A percentile compares a stretch with the other conserved stretches of the same genome.
Evolutionary conservation across 2,797 vertebrate genomes (phyloP).

Genomic region (Manis javanica): DNA sequence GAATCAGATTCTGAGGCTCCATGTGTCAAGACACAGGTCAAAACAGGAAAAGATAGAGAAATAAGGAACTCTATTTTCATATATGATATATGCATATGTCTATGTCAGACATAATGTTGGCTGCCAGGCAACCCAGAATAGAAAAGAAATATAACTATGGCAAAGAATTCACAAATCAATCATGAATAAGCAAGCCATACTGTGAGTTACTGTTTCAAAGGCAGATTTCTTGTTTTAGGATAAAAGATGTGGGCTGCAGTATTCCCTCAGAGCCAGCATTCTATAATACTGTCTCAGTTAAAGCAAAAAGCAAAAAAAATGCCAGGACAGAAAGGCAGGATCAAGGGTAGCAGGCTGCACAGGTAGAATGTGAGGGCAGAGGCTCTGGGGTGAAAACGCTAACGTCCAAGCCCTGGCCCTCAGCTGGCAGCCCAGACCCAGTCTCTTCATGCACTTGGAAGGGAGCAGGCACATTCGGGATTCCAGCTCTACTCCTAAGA

Average conservation of each 20-base stretch:
- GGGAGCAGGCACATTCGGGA: neutral
- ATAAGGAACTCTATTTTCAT: neutral
- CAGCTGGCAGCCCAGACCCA: neutral
- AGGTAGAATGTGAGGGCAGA: neutral
- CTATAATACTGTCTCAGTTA: neutral
- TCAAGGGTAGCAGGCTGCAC: neutral
- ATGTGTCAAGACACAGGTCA: neutral
- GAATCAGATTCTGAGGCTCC: neutral
- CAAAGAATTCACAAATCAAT: neutral
- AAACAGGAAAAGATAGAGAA: neutral
- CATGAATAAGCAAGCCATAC: neutral
- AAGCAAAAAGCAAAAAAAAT: neutral
- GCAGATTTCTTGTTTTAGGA: neutral
- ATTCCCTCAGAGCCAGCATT: neutral
- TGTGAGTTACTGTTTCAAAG: neutral
- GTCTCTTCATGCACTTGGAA: neutral
- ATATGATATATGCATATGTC: neutral
- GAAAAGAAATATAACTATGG: neutral
- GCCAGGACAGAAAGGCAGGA: neutral
- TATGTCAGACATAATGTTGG: neutral
- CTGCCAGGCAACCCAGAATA: constrained; percentile 6
- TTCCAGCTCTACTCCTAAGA: neutral
- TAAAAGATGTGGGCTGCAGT: neutral
- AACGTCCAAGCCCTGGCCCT: neutral
- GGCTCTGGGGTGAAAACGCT: accelerated